Percentiles rank a stretch among this genome's conserved stretches.
Evolutionary conservation across 2,888 invertebrate genomes (phyloP).

Genomic region (Cryptosula pallasiana): DNA sequence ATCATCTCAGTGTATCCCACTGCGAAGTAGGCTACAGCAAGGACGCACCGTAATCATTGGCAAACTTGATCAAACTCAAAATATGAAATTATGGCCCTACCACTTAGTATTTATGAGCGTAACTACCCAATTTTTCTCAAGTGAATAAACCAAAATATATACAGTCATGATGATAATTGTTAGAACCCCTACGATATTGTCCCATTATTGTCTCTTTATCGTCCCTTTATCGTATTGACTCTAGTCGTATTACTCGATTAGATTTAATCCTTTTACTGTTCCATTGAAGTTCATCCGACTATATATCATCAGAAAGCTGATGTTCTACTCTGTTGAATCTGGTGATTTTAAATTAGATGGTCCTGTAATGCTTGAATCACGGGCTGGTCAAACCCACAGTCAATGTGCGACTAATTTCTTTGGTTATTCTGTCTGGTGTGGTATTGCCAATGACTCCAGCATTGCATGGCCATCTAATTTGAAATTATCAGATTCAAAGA

Average conservation of each 20-base stretch:
- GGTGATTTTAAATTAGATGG: background rate
- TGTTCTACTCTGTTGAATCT: too few species aligned
- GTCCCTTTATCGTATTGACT: too few species aligned
- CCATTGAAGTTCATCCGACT: background rate
- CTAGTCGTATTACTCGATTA: background rate
- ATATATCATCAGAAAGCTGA: background rate
- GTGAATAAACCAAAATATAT: too few species aligned
- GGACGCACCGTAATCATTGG: too few species aligned
- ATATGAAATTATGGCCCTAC: too few species aligned
- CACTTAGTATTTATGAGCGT: too few species aligned
- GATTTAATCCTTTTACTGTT: background rate
- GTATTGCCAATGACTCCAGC: background rate
- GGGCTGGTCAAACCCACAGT: background rate
- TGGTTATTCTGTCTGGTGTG: background rate
- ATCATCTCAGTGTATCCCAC: too few species aligned
- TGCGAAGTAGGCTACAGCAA: too few species aligned
- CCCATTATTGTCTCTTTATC: too few species aligned
- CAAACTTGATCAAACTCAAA: too few species aligned
- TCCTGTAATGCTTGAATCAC: background rate
- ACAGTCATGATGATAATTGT: background rate
- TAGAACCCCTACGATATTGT: background rate
- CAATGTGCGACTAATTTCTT: too few species aligned
- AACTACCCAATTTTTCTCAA: too few species aligned
- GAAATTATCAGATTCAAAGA: background rate
- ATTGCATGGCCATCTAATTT: background rate